phyloP scores from a whole-genome alignment of 2,797 vertebrate species.

The Rousettus madagascariensis region DNA sequence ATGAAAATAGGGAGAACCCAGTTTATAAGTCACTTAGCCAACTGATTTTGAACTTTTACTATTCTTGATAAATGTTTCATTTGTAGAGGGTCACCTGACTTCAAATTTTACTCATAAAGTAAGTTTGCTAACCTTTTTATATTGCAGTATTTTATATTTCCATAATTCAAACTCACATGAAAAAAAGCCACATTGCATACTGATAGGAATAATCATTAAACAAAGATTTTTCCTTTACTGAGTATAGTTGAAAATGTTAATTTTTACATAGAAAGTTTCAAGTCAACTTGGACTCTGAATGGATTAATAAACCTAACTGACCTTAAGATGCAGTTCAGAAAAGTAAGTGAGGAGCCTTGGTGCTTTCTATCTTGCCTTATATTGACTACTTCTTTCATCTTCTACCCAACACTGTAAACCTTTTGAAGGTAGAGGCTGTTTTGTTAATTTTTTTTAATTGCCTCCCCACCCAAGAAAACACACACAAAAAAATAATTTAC shows the following conservation, averaged over 20 bases:
- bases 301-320: neutral
- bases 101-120: neutral
- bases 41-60: neutral
- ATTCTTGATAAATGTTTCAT: neutral
- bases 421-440: neutral
- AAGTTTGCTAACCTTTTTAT: neutral
- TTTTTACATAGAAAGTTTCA: neutral
- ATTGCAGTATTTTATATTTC: neutral
- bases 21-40: neutral
- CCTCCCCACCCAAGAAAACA: neutral
- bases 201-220: neutral
- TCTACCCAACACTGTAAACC: neutral
- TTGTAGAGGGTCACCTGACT: neutral
- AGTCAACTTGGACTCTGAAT: neutral
- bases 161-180: neutral
- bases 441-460: neutral
- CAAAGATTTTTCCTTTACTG: neutral
- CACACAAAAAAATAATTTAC: neutral
- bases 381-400: too few relatives aligned
- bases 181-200: neutral
- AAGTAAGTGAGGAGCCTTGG: neutral
- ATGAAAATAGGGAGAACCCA: neutral
- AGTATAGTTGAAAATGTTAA: neutral
- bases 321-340: neutral
- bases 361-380: neutral